phyloP scores from a whole-genome alignment of 2,888 invertebrate genomes.

The Dolomedes plantarius region DNA sequence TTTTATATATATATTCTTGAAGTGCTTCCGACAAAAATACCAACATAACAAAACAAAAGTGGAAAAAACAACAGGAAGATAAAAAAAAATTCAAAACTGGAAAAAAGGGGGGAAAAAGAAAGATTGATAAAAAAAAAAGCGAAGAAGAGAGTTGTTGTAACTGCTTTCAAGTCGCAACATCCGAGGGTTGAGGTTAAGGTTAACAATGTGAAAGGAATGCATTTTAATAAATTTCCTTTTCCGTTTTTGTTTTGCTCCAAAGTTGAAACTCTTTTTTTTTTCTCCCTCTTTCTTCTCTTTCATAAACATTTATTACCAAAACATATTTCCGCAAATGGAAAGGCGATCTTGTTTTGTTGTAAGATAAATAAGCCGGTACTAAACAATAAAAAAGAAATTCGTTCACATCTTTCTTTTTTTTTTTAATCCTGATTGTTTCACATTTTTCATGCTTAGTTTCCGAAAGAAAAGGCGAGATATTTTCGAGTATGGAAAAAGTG shows the following conservation, averaged over 20 bases:
- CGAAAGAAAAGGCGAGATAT: neutral
- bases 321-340: slow-evolving; percentile 14
- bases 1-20: neutral
- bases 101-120: slow-evolving; percentile 11
- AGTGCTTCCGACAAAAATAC: slow-evolving; percentile 17
- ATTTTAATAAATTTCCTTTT: slow-evolving; percentile 57
- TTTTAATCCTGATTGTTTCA: neutral
- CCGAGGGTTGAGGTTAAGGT: slow-evolving; percentile 58
- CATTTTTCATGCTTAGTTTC: neutral
- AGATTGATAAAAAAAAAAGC: slow-evolving; percentile 14
- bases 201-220: slow-evolving; percentile 54
- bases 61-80: slow-evolving; percentile 13
- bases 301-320: slow-evolving; percentile 10
- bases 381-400: slow-evolving; percentile 8
- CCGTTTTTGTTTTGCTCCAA: slow-evolving; percentile 8
- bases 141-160: slow-evolving; percentile 30
- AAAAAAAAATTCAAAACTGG: slow-evolving; percentile 4
- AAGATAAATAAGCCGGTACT: neutral
- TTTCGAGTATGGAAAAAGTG: neutral
- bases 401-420: neutral
- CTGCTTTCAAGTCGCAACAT: slow-evolving; percentile 46
- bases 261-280: neutral
- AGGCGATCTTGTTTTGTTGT: neutral
- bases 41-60: slow-evolving; percentile 1
- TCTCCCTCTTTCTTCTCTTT: neutral